Base-by-base conservation (phyloP, 2,113 vertebrate species). In the Rana temporaria region DNA sequence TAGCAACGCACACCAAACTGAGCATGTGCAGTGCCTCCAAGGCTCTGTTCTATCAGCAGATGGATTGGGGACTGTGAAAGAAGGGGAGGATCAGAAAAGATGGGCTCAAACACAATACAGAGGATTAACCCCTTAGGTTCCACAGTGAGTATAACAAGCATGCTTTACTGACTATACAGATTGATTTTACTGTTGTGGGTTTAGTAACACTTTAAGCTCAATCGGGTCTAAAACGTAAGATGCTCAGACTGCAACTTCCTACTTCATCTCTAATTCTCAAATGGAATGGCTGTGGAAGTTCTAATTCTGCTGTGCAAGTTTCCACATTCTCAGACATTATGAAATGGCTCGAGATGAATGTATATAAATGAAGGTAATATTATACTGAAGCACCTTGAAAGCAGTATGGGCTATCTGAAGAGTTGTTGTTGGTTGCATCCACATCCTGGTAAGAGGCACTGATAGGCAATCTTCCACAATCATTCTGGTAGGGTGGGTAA, bases 401-500 rank as follows among this genome's bases (percentile, higher is more conserved):
- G 91, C 87, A 92, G 89, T 93, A 92, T 32, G 88, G 89, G 85
- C 94, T 93, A 87, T 92, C 93, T 84, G 90, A 93, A 88, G 90
- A 92, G 87, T 94, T 93, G 94, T 94, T 95, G 90, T 85, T 91
- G 92, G 93, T 89, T 84, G 94, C 85, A 86, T 98, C 96, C 87
- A 90, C 81, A 38, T 94, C 95, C 85, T 90, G 94, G 81, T 95
- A 97, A 90, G 95, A 97, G 95, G 96, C 94, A 94, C 96, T 95
- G 92, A 91, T 84, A 69, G 95, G 94, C 88, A 92, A 90, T 89
- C 94, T 93, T 90, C 92, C 89, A 85, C 88, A 93, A 57, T 95
- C 95, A 12, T 86, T 91, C 90, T 91, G 89, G 85, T 93, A 94
- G 56, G 87, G 85, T 11, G 93, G 89, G 52, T 88, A 94, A 76